Base-by-base conservation (phyloP, 2,797 vertebrate species). In the Microcaecilia unicolor region DNA sequence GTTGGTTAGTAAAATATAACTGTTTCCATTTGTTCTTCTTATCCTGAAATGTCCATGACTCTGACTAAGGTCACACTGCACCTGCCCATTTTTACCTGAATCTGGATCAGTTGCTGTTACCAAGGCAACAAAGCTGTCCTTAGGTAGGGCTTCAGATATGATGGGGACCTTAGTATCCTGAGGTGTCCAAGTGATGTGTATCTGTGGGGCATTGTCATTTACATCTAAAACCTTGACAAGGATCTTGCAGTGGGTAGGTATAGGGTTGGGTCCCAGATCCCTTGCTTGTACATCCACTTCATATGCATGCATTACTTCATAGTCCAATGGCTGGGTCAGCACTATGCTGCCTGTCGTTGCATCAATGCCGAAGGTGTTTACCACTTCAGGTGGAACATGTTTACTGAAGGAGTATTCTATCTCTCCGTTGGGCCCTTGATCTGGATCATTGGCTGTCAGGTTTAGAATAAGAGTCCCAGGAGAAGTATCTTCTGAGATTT, bases 381-480 rank as follows among this genome's bases (percentile, higher is more conserved):
- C 81, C 31, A 93, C 85, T 27, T 92, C 81, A 0, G 18, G 52
- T 13, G 77, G 72, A 0, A 80, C 70, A 1, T 94, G 87, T 41
- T 83, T 91, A 46, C 92, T 85, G 15, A 97, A 74, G 8, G 76
- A 90, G 47, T 92, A 98, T 39, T 90, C 87, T 1, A 97, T 86
- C 44, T 93, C 85, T 29, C 94, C 93, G 0, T 94, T 98, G 32
- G 85, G 78, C 3, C 92, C 93, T 62, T 92, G 87, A 48, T 97
- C 94, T 0, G 90, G 90, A 36, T 97, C 92, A 0, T 86, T 86
- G 45, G 91, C 91, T 0, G 73, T 87, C 23, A 98, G 65, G 1
- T 67, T 87, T 64, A 91, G 72, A 2, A 97, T 84, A 18, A 80
- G 74, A 1, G 88, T 89, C 14, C 91, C 90, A 0, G 69, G 75